These are phyloP conservation scores for Danio rerio DNA, from an alignment of 2,113 vertebrate species.

Conservation along the genomic window GRCz12tu NC_133182.1:24300501-24301000, in stretches of 20 bases:
- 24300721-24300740: no score
- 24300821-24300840: not conserved
- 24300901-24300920: conserved; percentile 87
- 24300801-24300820: conserved; percentile 12
- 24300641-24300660: no score
- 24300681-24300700: no score
- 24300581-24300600: not conserved
- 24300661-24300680: no score
- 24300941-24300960: conserved; percentile 90
- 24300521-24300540: no score
- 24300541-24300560: no score
- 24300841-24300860: conserved; percentile 89
- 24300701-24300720: no score
- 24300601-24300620: not conserved
- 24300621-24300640: conserved; percentile 2
- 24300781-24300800: conserved; percentile 3
- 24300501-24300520: no score
- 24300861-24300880: conserved; percentile 88
- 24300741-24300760: not conserved
- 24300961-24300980: conserved; percentile 89
- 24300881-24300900: conserved; percentile 85
- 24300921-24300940: conserved; percentile 85
- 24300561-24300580: no score
- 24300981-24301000: conserved; percentile 88
- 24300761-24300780: not conserved